Conservation (phyloP, 1,140 invertebrate species). For the Orchestia grillus region DNA sequence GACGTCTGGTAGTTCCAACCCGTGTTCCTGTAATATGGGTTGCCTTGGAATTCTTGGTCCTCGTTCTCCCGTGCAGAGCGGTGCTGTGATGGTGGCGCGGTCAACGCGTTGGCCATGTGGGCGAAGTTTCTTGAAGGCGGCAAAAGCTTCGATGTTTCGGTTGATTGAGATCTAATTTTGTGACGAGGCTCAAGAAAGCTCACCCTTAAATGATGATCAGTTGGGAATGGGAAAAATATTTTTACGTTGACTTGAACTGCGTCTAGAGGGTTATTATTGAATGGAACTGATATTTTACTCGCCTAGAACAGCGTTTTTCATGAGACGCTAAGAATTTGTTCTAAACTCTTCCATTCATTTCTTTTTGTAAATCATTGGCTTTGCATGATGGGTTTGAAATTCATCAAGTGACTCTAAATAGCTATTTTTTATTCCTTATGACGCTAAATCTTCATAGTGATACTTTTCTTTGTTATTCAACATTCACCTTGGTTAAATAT, state of each 20-base stretch:
- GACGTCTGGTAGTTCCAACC: neutral
- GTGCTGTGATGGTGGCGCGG: neutral
- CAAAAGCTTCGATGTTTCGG: neutral
- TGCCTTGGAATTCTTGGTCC: neutral
- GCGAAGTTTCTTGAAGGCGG: neutral
- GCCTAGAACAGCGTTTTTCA: neutral
- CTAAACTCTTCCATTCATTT: neutral
- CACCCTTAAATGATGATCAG: neutral
- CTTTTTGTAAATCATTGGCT: neutral
- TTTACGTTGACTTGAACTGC: neutral
- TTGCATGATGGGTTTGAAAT: neutral
- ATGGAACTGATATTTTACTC: neutral
- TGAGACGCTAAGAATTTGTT: neutral
- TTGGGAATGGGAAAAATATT: neutral
- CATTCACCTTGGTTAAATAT: neutral
- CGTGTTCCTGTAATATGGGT: neutral
- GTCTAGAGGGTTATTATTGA: neutral
- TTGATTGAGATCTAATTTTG: neutral
- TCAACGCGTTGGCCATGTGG: neutral
- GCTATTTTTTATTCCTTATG: neutral
- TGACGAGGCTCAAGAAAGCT: neutral
- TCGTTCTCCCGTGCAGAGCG: neutral
- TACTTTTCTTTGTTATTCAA: neutral
- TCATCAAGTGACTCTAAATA: neutral
- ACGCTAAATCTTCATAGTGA: neutral